Percentiles rank a stretch among this genome's conserved stretches.
phyloP scores from a whole-genome alignment of 2,113 vertebrate genomes.

The Connochaetes taurinus region DNA sequence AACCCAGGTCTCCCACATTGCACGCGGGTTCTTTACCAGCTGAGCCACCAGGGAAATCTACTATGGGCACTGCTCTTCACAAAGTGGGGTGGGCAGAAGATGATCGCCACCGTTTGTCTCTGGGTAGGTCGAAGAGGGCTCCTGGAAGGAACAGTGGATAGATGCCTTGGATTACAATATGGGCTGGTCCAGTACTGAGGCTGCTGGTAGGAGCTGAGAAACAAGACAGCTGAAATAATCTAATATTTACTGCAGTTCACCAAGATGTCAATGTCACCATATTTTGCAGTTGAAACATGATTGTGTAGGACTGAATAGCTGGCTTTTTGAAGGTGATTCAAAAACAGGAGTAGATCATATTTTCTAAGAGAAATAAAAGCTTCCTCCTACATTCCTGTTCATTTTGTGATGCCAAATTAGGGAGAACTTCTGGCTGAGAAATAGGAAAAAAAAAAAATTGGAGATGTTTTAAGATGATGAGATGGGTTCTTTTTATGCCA shows the following conservation, averaged over 20 bases:
- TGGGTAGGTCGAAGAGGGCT: neutral
- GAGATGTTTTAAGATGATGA: conserved; percentile 28
- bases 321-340: conserved; percentile 52
- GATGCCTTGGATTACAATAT: neutral
- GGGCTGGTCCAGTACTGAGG: neutral
- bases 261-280: neutral
- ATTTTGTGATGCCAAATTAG: neutral
- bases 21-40: neutral
- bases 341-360: conserved; percentile 28
- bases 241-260: conserved; percentile 38
- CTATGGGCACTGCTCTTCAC: neutral
- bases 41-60: neutral
- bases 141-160: neutral
- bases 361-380: conserved; percentile 33
- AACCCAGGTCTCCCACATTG: neutral
- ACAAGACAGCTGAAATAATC: conserved; percentile 17
- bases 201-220: neutral
- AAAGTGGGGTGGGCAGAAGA: neutral
- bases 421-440: neutral
- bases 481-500: neutral
- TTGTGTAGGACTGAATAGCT: neutral
- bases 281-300: conserved; percentile 28
- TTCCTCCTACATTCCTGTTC: neutral
- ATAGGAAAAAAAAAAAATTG: neutral
- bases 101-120: neutral